These are phyloP conservation scores for Hesperophylax magnus DNA, from an alignment of 1,140 invertebrate species.

Conservation along the genomic window DNA sequence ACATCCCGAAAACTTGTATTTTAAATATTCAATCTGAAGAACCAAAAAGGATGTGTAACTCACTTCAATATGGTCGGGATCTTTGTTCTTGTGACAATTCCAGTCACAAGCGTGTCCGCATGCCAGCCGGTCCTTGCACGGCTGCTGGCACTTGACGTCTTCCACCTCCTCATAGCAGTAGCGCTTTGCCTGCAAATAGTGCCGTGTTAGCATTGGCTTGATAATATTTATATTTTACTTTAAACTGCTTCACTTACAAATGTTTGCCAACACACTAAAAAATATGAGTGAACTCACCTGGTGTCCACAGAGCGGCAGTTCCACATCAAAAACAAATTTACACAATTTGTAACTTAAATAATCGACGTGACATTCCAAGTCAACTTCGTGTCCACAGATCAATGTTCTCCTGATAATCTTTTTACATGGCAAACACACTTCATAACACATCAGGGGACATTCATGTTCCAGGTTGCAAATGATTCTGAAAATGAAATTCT, in stretches of 20 bases:
- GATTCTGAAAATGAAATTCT: conserved; percentile 58
- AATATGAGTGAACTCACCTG: conserved; percentile 55
- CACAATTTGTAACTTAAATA: conserved; percentile 60
- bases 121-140: conserved; percentile 7
- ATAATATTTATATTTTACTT: no score
- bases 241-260: no score
- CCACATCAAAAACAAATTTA: conserved; percentile 60
- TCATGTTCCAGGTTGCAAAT: conserved; percentile 67
- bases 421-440: conserved; percentile 67
- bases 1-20: neutral
- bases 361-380: conserved; percentile 64
- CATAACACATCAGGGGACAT: conserved; percentile 67
- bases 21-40: neutral
- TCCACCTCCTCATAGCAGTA: neutral
- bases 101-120: conserved; percentile 14
- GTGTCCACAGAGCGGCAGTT: conserved; percentile 69
- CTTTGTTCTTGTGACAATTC: conserved; percentile 26
- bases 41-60: neutral
- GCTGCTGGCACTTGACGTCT: neutral
- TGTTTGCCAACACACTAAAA: no score
- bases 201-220: no score
- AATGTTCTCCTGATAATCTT: conserved; percentile 63
- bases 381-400: conserved; percentile 66
- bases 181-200: conserved; percentile 6
- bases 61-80: conserved; percentile 16